Base-by-base conservation (phyloP, 92 coral and sea anemone genomes). In the Virgularia gustaviana region DNA sequence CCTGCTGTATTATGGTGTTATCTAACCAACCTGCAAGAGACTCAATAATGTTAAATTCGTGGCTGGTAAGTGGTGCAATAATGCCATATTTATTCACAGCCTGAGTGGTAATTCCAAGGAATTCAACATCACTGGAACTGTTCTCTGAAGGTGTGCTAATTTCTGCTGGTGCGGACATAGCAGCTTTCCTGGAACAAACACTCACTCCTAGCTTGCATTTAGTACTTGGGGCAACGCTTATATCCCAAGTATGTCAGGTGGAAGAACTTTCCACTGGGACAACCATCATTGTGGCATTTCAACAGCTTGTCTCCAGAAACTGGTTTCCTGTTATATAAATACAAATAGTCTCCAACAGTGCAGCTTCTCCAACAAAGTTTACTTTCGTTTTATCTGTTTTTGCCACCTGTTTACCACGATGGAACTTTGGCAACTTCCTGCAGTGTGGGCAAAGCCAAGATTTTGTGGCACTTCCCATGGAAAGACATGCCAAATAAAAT, bases 1-100 rank as follows among this genome's bases (percentile, higher is more conserved):
- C 85, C 24, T 65, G 75, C 32, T 86, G 84, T 27, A 85, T 43
- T 25, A 83, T 73, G 8, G 78, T 57, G 45, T 78, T 70, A 64
- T 83, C 88, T 34, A 83, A 52, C 88, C 85, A 79, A 28, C 81
- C 86, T 36, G 12, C 65, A 12, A 76, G 81, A 13, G 78, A 79
- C 33, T 11, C 25, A 36, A 82, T 82, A 6, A 33, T 12, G 15
- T 68, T 63, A 43, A 43, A 43, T 13, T 43, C 1, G 19, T 43
- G 4, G 19, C 19, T 20, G 13, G 51, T 1, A 13, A 43, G 51
- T 43, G 13, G 13, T 16, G 51, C 4, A 43, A 43, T 2, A 43
- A 20, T 13, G 19, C 51, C 19, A 20, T 43, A 43, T 43, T 43
- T 43, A 20, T 43, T 20, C 51, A 20, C 0, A 13, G 13, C 19